phyloP scores from a whole-genome alignment of 2,113 vertebrate genomes.

The Tringa solitaria region DNA sequence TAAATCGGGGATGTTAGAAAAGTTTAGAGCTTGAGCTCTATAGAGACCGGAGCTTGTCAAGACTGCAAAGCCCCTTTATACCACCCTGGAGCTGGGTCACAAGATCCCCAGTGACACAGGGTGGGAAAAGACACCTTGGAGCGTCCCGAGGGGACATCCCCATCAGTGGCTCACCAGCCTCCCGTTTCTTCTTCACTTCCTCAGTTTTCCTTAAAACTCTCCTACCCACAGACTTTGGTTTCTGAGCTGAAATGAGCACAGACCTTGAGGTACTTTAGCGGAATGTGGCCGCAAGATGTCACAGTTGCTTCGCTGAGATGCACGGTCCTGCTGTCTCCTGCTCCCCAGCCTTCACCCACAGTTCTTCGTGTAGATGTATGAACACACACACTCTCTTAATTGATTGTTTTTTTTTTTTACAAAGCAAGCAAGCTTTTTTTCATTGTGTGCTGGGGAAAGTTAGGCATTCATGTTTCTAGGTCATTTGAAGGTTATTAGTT shows the following conservation, averaged over 20 bases:
- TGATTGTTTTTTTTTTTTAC: background rate
- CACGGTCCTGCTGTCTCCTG: fast-evolving
- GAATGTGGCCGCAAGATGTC: slow-evolving; percentile 50
- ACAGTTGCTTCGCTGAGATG: background rate
- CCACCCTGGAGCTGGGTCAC: background rate
- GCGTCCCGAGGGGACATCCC: fast-evolving
- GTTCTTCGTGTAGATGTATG: background rate
- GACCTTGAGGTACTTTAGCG: background rate
- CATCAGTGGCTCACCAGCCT: fast-evolving
- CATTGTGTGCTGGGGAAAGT: background rate
- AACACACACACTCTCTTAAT: fast-evolving
- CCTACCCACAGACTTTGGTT: background rate
- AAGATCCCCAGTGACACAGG: too few relatives aligned
- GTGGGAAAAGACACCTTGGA: background rate
- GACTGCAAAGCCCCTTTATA: background rate
- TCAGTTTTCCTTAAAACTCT: background rate
- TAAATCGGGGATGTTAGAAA: background rate
- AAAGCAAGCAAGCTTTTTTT: background rate
- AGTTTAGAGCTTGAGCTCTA: background rate
- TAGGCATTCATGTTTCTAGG: background rate
- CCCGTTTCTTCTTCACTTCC: background rate
- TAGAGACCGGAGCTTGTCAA: background rate
- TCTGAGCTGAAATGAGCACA: background rate
- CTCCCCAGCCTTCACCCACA: fast-evolving
- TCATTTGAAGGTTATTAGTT: background rate